Percentiles rank a stretch among this genome's conserved stretches.
Conservation (phyloP, 1,140 invertebrate genomes). For the Ganaspis sp. region DNA sequence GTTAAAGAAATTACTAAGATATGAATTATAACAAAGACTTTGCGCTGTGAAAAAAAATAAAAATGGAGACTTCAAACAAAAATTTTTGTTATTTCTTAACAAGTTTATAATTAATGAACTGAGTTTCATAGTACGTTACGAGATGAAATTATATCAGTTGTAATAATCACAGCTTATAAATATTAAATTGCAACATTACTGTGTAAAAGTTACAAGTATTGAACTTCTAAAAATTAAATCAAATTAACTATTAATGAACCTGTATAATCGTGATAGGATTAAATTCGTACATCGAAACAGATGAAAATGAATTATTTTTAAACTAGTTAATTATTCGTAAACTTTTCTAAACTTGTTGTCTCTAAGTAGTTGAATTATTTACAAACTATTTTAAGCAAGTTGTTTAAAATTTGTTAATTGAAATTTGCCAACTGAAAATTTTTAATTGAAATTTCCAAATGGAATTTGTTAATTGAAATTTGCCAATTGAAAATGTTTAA, state of each 20-base stretch:
- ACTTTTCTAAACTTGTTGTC: too few species aligned
- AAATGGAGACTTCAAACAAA: background rate
- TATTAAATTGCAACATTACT: background rate
- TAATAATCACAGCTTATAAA: constrained; percentile 8
- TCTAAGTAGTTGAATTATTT: too few species aligned
- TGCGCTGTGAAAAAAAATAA: constrained; percentile 18
- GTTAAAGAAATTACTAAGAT: background rate
- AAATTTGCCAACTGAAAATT: too few species aligned
- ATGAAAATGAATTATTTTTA: constrained; percentile 19
- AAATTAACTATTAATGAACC: background rate
- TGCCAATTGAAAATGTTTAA: too few species aligned
- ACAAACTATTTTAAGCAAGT: too few species aligned
- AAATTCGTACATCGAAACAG: constrained; percentile 22
- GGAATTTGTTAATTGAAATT: too few species aligned
- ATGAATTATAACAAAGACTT: background rate
- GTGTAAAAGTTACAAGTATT: background rate
- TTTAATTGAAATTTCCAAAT: too few species aligned
- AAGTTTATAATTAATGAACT: background rate
- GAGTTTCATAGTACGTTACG: background rate
- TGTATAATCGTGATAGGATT: constrained; percentile 16
- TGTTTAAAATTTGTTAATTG: too few species aligned
- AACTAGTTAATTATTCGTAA: background rate
- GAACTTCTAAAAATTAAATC: background rate
- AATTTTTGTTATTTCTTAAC: background rate
- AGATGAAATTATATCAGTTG: background rate